Conservation (phyloP, 2,113 vertebrate genomes). For the Syngnathus floridae region DNA sequence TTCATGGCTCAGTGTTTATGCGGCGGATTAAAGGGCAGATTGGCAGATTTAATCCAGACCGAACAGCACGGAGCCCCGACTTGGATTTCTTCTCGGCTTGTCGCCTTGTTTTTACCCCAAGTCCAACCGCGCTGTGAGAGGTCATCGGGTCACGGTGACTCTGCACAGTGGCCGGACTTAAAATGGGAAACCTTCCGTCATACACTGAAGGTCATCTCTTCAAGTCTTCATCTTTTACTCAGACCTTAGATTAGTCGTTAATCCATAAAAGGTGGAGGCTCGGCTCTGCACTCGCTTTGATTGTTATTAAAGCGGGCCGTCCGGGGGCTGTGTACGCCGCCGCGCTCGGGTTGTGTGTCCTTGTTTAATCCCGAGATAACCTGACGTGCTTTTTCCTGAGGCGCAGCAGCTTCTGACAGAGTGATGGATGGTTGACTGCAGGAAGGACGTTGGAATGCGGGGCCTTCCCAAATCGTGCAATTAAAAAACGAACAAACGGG, state of each 20-base stretch:
- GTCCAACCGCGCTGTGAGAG: conserved; percentile 29
- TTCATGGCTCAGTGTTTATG: conserved; percentile 55
- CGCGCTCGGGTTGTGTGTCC: conserved; percentile 32
- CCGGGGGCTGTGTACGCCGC: conserved; percentile 46
- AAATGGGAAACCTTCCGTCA: conserved; percentile 19
- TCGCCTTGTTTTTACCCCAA: background rate
- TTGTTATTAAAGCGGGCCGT: conserved; percentile 57
- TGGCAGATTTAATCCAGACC: conserved; percentile 32
- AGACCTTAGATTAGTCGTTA: conserved; percentile 64
- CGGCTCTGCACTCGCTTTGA: conserved; percentile 55
- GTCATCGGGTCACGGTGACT: conserved; percentile 23
- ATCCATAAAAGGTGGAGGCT: conserved; percentile 64
- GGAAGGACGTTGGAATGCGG: background rate
- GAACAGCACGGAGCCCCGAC: conserved; percentile 30
- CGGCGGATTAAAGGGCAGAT: conserved; percentile 52
- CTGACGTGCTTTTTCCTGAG: conserved; percentile 40
- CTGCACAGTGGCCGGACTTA: background rate
- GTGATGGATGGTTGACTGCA: background rate
- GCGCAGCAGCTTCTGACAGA: conserved; percentile 14
- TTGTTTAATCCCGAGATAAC: conserved; percentile 57
- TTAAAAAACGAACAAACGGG: background rate
- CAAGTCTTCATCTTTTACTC: conserved; percentile 38
- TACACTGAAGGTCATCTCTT: conserved; percentile 61
- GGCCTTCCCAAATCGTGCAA: background rate
- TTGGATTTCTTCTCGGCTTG: conserved; percentile 26